Conservation (phyloP, 2,113 vertebrate species). For the Syngnathoides biaculeatus region DNA sequence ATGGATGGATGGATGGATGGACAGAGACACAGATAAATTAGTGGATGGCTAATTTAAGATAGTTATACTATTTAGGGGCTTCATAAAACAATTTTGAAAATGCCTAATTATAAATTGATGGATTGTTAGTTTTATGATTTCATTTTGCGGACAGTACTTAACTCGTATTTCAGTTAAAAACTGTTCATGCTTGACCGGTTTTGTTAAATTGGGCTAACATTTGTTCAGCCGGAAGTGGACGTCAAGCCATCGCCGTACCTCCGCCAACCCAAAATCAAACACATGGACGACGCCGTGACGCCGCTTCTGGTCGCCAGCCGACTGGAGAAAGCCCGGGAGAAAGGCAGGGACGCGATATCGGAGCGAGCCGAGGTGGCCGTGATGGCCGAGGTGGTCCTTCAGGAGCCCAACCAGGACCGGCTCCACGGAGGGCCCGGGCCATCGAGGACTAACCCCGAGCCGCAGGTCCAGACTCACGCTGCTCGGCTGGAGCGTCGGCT, state of each 20-base stretch:
- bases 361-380: slow-evolving; percentile 65
- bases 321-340: slow-evolving; percentile 58
- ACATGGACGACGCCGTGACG: slow-evolving; percentile 73
- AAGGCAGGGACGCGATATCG: slow-evolving; percentile 46
- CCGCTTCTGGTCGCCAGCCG: slow-evolving; percentile 57
- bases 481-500: slow-evolving; percentile 60
- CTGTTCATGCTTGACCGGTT: neutral
- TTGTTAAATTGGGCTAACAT: neutral
- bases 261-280: slow-evolving; percentile 79
- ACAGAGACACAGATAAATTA: too few relatives aligned
- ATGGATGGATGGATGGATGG: too few relatives aligned
- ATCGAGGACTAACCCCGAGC: slow-evolving; percentile 65
- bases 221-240: slow-evolving; percentile 38
- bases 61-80: too few relatives aligned
- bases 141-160: neutral
- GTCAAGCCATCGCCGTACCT: slow-evolving; percentile 70
- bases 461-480: slow-evolving; percentile 57
- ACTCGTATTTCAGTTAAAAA: neutral
- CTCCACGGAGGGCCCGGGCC: slow-evolving; percentile 57
- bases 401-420: slow-evolving; percentile 61
- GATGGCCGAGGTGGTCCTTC: slow-evolving; percentile 74
- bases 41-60: too few relatives aligned
- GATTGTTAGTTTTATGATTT: too few relatives aligned
- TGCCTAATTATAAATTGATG: too few relatives aligned
- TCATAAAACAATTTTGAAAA: too few relatives aligned